These are phyloP conservation scores for Brachylomia viminalis DNA, from an alignment of 2,888 invertebrate genomes.

Conservation along the genomic window DNA sequence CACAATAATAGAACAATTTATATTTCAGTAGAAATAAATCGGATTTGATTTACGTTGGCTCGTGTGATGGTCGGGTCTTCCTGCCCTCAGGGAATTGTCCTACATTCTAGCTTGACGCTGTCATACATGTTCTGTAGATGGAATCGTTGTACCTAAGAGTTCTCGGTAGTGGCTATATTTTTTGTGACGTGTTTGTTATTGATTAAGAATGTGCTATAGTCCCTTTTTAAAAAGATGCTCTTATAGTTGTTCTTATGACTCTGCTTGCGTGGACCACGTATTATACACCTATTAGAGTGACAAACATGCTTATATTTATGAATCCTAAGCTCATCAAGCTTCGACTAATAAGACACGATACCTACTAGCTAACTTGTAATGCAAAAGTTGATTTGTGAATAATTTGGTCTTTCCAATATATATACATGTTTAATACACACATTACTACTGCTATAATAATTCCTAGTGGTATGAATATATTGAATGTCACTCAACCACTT, in stretches of 20 bases:
- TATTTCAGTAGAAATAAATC: slow-evolving; percentile 30
- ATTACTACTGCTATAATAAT: too few species aligned
- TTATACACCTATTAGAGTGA: too few species aligned
- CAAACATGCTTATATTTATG: too few species aligned
- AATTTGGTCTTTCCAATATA: too few species aligned
- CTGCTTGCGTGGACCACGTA: too few species aligned
- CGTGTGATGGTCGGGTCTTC: slow-evolving; percentile 25
- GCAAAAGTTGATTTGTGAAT: too few species aligned
- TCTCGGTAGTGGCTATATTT: not conserved
- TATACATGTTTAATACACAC: too few species aligned
- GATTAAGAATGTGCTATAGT: not conserved
- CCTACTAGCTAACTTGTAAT: too few species aligned
- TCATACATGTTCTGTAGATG: slow-evolving; percentile 8
- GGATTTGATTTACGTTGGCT: slow-evolving; percentile 49
- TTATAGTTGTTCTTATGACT: not conserved
- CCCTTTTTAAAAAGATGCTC: not conserved
- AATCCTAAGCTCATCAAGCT: too few species aligned
- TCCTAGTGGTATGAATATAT: not conserved
- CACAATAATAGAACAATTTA: not conserved
- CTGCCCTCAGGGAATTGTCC: slow-evolving; percentile 28
- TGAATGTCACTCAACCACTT: slow-evolving; percentile 8
- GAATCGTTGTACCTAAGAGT: slow-evolving; percentile 5
- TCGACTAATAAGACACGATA: too few species aligned
- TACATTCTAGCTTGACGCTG: slow-evolving; percentile 29
- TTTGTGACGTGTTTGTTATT: not conserved